Base-by-base conservation (phyloP, 2,888 invertebrate genomes). In the Tupiocoris notatus region DNA sequence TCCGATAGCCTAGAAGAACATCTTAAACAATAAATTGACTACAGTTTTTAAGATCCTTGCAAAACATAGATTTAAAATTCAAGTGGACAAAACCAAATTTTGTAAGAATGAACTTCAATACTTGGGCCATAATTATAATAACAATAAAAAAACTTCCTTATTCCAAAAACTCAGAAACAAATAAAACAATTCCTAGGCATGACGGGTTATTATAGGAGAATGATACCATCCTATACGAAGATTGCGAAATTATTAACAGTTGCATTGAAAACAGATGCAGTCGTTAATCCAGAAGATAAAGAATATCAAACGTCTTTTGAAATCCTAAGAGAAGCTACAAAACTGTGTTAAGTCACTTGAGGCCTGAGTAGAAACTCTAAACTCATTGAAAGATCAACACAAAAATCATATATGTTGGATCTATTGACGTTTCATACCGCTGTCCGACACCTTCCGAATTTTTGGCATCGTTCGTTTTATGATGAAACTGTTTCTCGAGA, bases 11-110 rank as follows among this genome's bases (percentile, higher is more conserved):
- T 73, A n/a, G 18, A 22, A 64, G 66, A 73, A 73, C 70, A 70
- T 59, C n/a, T n/a, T n/a, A n/a, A n/a, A n/a, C n/a, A n/a, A n/a
- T n/a, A n/a, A 68, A 16, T 20, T 75, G 18, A 70, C 57, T 62
- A 21, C 3, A 0, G 73, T 65, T 7, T 71, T 59, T 17, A 16
- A 70, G 57, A 71, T 63, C 7, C 67, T 63, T 17, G 23, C 20
- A 54, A 17, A 63, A 21, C 59, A 61, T 63, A 57, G 62, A n/a
- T n/a, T n/a, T n/a, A n/a, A n/a, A n/a, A n/a, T n/a, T n/a, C n/a
- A n/a, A n/a, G n/a, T n/a, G n/a, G n/a, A 70, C 61, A 78, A 78
- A 64, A 78, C 71, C 1, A 73, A 78, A 75, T 78, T 75, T 61
- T 23, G 77, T 20, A 74, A 68, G 56, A 64, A 1, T n/a, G 78